Percentiles rank a stretch among this genome's conserved stretches.
These are phyloP conservation scores for Philotrypesis tridentata DNA, from an alignment of 1,140 invertebrate genomes.

Conservation along the genomic window DNA sequence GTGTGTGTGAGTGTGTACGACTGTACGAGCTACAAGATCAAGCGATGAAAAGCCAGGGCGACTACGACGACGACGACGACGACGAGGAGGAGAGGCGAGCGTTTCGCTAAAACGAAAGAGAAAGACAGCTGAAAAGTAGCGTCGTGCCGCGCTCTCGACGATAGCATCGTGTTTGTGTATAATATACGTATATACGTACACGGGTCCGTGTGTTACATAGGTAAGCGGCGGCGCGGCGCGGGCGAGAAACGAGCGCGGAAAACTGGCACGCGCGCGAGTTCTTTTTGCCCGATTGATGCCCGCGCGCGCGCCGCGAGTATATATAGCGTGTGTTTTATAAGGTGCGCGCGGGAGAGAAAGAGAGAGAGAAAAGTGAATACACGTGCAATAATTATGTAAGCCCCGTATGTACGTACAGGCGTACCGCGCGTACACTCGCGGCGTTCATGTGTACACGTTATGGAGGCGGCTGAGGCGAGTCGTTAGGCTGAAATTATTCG, in stretches of 20 bases:
- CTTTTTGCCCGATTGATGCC: constrained; percentile 18
- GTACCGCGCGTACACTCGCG: too few species aligned
- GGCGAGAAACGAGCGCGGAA: constrained; percentile 8
- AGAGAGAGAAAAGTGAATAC: neutral
- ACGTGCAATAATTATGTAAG: constrained; percentile 24
- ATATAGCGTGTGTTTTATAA: neutral
- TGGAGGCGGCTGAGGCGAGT: neutral
- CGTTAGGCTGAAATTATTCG: neutral
- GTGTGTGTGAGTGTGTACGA: too few species aligned
- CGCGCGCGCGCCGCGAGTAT: too few species aligned
- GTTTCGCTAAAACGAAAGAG: neutral
- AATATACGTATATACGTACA: neutral
- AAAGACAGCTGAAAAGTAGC: neutral
- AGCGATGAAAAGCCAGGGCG: neutral
- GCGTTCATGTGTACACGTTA: too few species aligned
- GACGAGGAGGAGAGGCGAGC: neutral
- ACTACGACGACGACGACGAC: too few species aligned
- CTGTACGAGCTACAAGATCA: neutral
- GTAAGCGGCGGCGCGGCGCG: too few species aligned
- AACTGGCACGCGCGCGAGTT: constrained; percentile 2
- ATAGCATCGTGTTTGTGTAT: neutral
- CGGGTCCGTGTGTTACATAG: too few species aligned
- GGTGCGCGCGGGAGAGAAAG: neutral
- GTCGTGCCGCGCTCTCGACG: neutral
- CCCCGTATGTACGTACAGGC: neutral